phyloP scores from a whole-genome alignment of 1,140 invertebrate genomes.

The Acyrthosiphon pisum region DNA sequence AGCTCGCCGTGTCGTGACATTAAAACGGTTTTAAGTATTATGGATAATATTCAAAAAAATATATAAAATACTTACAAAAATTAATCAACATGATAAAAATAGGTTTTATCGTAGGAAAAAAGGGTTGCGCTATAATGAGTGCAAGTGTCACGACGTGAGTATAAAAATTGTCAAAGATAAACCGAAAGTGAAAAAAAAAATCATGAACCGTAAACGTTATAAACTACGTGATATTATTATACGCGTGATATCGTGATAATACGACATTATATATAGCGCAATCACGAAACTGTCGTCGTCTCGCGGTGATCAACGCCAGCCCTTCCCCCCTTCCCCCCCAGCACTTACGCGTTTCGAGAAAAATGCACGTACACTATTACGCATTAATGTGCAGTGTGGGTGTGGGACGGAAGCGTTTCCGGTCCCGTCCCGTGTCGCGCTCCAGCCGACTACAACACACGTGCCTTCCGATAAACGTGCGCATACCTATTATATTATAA shows the following conservation, averaged over 20 bases:
- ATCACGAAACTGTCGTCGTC: background rate
- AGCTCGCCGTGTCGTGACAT: background rate
- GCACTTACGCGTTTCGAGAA: background rate
- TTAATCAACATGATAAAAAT: background rate
- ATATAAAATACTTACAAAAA: background rate
- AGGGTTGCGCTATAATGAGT: background rate
- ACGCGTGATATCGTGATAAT: background rate
- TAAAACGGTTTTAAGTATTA: background rate
- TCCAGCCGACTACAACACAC: background rate
- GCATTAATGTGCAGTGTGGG: no score
- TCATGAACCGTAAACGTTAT: background rate
- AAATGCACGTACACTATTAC: background rate
- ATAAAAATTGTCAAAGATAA: background rate
- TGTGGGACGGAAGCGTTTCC: background rate
- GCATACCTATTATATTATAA: no score
- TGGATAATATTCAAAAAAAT: background rate
- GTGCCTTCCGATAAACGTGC: background rate
- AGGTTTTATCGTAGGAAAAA: background rate
- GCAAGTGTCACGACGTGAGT: background rate
- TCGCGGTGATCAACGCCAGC: background rate
- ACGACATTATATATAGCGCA: background rate
- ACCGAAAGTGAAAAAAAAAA: background rate
- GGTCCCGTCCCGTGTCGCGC: background rate
- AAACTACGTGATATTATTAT: background rate
- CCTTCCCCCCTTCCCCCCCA: no score